Percentiles rank a stretch among this genome's conserved stretches.
phyloP scores from a whole-genome alignment of 2,888 invertebrate genomes.

The Meteorus colon region DNA sequence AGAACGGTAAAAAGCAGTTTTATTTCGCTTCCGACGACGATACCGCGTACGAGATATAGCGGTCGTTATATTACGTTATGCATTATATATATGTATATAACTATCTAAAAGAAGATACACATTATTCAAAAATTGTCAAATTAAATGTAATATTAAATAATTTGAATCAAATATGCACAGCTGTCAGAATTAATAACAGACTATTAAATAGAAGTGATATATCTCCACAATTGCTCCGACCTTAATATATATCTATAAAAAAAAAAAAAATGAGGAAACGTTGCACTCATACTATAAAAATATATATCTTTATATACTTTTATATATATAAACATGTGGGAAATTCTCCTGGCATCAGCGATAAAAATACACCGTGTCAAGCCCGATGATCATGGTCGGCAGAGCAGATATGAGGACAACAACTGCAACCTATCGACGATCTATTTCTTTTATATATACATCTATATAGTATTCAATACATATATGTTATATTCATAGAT shows the following conservation, averaged over 20 bases:
- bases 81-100: background rate
- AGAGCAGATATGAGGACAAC: conserved; percentile 45
- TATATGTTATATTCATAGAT: background rate
- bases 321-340: conserved; percentile 20
- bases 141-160: background rate
- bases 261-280: conserved; percentile 16
- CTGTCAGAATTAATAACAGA: background rate
- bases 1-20: conserved; percentile 39
- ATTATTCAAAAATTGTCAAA: background rate
- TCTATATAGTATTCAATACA: background rate
- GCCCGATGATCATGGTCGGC: conserved; percentile 41
- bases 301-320: conserved; percentile 11
- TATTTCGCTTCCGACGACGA: conserved; percentile 49
- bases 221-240: conserved; percentile 12
- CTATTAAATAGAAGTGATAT: background rate
- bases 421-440: conserved; percentile 24
- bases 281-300: conserved; percentile 1
- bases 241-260: background rate
- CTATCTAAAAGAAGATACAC: background rate
- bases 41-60: conserved; percentile 24
- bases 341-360: conserved; percentile 23
- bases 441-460: conserved; percentile 10
- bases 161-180: background rate
- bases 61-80: background rate
- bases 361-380: conserved; percentile 26